Evolutionary conservation across 2,888 invertebrate genomes (phyloP).

Genomic region (Himalopsyche tibetana): DNA sequence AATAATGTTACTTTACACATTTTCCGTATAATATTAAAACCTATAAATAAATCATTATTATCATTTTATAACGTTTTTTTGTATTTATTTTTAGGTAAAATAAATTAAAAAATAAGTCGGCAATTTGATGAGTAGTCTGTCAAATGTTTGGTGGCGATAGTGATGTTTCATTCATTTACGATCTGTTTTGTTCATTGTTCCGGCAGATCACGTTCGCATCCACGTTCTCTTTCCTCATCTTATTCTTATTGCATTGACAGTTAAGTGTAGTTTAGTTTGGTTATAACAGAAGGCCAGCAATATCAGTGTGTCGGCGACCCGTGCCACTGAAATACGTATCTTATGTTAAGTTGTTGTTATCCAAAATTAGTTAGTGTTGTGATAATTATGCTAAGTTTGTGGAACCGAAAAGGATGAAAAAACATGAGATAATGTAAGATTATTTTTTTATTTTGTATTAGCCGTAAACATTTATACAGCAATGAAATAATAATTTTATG

Average conservation of each 20-base stretch:
- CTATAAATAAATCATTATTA: too few species aligned
- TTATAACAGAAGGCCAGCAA: conserved; percentile 17
- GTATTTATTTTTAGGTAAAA: too few species aligned
- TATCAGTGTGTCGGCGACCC: background rate
- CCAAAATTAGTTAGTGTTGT: background rate
- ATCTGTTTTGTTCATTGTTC: conserved; percentile 9
- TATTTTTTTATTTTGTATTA: too few species aligned
- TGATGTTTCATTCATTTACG: background rate
- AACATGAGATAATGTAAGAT: conserved; percentile 4
- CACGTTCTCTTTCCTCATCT: conserved; percentile 20
- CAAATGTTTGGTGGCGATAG: too few species aligned
- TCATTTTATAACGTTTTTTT: too few species aligned
- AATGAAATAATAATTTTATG: too few species aligned
- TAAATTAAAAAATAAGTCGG: too few species aligned
- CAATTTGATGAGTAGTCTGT: too few species aligned
- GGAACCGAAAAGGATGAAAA: background rate
- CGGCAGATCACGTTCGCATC: conserved; percentile 36
- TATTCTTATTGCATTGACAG: conserved; percentile 31
- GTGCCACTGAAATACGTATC: conserved; percentile 3
- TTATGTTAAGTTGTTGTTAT: background rate
- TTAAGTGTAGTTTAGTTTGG: conserved; percentile 18
- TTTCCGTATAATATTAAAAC: too few species aligned
- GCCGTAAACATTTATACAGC: too few species aligned
- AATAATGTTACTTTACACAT: too few species aligned
- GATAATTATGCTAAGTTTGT: background rate